Conservation (phyloP, 2,113 vertebrate genomes). For the Lophius piscatorius region DNA sequence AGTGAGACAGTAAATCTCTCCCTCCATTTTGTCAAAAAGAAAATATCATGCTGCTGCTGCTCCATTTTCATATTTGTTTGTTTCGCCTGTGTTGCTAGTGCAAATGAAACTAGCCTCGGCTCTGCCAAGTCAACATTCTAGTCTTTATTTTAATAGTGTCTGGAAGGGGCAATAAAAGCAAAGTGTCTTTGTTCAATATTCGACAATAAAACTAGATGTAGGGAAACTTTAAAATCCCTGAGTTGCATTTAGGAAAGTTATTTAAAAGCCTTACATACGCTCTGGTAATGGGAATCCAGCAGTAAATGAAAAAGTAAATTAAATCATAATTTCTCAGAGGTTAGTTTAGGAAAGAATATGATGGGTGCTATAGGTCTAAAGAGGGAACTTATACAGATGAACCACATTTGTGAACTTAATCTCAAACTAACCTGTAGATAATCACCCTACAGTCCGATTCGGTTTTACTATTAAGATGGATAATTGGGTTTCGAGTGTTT, state of each 20-base stretch:
- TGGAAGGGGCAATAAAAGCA: slow-evolving; percentile 73
- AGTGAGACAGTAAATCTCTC: slow-evolving; percentile 84
- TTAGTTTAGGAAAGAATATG: slow-evolving; percentile 28
- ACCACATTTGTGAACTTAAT: not conserved
- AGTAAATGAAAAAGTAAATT: slow-evolving; percentile 50
- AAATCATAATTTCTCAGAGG: slow-evolving; percentile 15
- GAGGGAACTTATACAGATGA: slow-evolving; percentile 2
- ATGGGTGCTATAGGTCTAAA: slow-evolving; percentile 8
- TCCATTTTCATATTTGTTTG: slow-evolving; percentile 65
- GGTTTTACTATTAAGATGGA: too few relatives aligned
- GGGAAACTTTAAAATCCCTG: slow-evolving; percentile 67
- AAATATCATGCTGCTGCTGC: slow-evolving; percentile 58
- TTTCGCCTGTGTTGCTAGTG: slow-evolving; percentile 44
- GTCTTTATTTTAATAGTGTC: slow-evolving; percentile 77
- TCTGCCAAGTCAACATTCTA: slow-evolving; percentile 71
- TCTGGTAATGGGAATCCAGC: slow-evolving; percentile 61
- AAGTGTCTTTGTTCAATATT: slow-evolving; percentile 71
- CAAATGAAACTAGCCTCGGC: slow-evolving; percentile 49
- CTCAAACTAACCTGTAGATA: not conserved
- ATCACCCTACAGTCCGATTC: not conserved
- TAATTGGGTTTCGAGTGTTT: too few relatives aligned
- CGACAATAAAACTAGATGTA: slow-evolving; percentile 62
- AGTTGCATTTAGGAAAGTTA: slow-evolving; percentile 64
- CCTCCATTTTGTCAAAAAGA: slow-evolving; percentile 70
- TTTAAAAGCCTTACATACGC: slow-evolving; percentile 60